Percentiles rank a stretch among this genome's conserved stretches.
Evolutionary conservation across 2,113 vertebrate genomes (phyloP).

Genomic region (Tetrao urogallus): DNA sequence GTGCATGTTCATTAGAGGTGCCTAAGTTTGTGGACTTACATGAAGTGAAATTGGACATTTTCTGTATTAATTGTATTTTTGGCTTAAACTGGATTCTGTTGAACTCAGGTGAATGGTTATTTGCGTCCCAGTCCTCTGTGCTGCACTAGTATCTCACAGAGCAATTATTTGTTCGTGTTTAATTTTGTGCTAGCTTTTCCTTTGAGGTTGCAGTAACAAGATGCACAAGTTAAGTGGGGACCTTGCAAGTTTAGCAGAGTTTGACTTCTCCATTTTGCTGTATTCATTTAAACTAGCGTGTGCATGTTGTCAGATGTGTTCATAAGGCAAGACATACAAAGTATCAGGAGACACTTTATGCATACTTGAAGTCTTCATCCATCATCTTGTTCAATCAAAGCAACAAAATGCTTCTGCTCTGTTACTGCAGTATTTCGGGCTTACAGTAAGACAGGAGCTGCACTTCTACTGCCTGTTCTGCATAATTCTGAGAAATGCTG

Average conservation of each 20-base stretch:
- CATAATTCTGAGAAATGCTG: background rate
- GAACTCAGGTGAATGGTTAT: background rate
- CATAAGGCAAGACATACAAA: background rate
- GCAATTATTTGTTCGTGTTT: background rate
- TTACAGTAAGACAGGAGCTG: background rate
- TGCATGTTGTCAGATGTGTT: background rate
- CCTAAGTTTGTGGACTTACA: slow-evolving; percentile 4
- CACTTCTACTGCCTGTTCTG: background rate
- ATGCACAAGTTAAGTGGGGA: background rate
- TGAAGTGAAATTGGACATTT: slow-evolving; percentile 4
- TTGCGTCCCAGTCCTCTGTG: background rate
- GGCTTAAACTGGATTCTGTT: background rate
- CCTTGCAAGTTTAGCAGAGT: background rate
- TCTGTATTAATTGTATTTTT: slow-evolving; percentile 1
- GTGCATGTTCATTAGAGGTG: slow-evolving; percentile 54
- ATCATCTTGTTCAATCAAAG: background rate
- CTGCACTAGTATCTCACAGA: background rate
- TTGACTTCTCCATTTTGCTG: background rate
- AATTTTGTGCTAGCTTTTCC: background rate
- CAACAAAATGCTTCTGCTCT: background rate
- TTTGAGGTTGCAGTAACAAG: background rate
- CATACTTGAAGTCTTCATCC: background rate
- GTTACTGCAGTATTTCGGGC: background rate
- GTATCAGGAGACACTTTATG: background rate
- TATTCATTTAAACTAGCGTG: background rate